Conservation (phyloP, 2,113 vertebrate species). For the Bombycilla garrulus region DNA sequence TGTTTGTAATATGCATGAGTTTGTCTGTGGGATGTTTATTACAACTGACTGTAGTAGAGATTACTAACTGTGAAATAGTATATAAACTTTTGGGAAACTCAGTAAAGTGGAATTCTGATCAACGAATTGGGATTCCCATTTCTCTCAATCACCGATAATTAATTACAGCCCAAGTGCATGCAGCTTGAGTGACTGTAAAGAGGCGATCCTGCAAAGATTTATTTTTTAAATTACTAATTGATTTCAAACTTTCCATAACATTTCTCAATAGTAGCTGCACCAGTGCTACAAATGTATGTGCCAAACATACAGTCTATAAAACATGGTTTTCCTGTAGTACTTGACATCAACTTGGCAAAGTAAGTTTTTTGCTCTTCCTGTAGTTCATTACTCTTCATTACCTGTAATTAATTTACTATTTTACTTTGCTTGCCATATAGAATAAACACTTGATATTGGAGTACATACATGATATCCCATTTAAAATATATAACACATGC, state of each 20-base stretch:
- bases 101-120: too few relatives aligned
- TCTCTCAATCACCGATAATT: too few relatives aligned
- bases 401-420: neutral
- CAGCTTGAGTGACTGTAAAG: neutral
- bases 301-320: neutral
- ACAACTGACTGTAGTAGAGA: too few relatives aligned
- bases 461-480: neutral
- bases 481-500: neutral
- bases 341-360: neutral
- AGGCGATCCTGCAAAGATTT: rapidly evolving
- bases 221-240: neutral
- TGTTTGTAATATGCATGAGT: too few relatives aligned
- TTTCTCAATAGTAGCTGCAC: neutral
- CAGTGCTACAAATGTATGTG: neutral
- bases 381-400: neutral
- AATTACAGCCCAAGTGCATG: neutral
- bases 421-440: neutral
- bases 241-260: neutral
- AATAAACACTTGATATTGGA: neutral
- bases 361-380: neutral
- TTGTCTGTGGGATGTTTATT: too few relatives aligned
- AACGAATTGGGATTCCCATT: too few relatives aligned
- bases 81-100: too few relatives aligned
- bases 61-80: too few relatives aligned
- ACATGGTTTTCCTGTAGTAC: neutral